phyloP scores from a whole-genome alignment of 2,113 vertebrate species.

The Ailurus styani region DNA sequence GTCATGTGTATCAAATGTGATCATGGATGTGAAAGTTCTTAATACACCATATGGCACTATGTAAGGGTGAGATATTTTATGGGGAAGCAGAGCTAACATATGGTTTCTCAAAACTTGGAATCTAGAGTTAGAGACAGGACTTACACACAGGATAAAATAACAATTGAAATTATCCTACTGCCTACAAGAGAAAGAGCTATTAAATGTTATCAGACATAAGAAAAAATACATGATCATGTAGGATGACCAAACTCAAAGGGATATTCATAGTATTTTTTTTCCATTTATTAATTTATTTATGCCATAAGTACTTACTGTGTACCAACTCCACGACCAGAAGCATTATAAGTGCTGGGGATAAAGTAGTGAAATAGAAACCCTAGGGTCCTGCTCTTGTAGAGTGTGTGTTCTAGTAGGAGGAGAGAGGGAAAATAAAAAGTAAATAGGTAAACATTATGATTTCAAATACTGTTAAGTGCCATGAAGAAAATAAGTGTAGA shows the following conservation, averaged over 20 bases:
- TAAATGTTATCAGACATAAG: background rate
- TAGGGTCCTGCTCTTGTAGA: background rate
- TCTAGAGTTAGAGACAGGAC: constrained; percentile 35
- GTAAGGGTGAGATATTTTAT: constrained; percentile 17
- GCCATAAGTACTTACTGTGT: background rate
- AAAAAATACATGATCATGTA: background rate
- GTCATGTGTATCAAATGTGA: background rate
- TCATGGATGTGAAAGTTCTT: constrained; percentile 43
- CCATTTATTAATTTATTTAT: background rate
- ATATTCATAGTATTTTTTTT: background rate
- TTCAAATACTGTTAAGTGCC: background rate
- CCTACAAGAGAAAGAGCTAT: background rate
- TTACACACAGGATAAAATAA: constrained; percentile 25
- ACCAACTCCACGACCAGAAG: background rate
- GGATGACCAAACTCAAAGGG: background rate
- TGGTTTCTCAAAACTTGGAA: constrained; percentile 33
- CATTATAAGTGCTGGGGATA: background rate
- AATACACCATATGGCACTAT: background rate
- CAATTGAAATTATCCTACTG: background rate
- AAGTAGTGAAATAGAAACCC: background rate
- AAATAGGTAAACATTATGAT: background rate
- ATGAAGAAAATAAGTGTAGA: background rate
- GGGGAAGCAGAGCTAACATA: constrained; percentile 11
- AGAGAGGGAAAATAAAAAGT: background rate
- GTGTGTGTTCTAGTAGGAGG: background rate